These are phyloP conservation scores for Alligator sinensis DNA, from an alignment of 2,113 vertebrate genomes.

Conservation along the genomic window DNA sequence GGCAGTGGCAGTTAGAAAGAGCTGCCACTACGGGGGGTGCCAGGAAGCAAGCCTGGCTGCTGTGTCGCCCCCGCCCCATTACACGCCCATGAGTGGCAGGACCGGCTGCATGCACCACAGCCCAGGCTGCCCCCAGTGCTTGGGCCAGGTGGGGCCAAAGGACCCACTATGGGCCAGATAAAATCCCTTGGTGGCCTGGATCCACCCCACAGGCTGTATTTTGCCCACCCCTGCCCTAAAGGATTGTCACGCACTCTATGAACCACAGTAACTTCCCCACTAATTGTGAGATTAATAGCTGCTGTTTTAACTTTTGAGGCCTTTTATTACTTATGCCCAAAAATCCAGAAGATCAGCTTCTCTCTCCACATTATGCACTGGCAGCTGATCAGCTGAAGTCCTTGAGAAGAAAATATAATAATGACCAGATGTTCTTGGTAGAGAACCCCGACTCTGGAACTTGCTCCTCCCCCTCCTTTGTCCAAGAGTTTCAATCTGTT, in stretches of 20 bases:
- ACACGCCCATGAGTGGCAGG: too few species aligned
- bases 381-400: background rate
- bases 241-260: background rate
- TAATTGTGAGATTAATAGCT: background rate
- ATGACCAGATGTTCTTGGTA: background rate
- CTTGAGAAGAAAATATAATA: background rate
- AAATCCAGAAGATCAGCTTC: background rate
- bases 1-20: too few species aligned
- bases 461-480: background rate
- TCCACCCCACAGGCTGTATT: too few species aligned
- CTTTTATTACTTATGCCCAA: background rate
- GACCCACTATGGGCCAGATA: too few species aligned
- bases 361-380: background rate
- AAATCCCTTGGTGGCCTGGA: too few species aligned
- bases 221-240: too few species aligned
- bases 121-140: too few species aligned
- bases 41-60: too few species aligned
- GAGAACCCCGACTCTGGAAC: background rate
- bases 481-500: background rate
- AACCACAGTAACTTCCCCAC: background rate
- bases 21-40: too few species aligned
- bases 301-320: background rate
- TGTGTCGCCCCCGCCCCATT: too few species aligned
- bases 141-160: too few species aligned
- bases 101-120: too few species aligned